Conservation (phyloP, 2,113 vertebrate genomes). For the Nyctibius bracteatus region DNA sequence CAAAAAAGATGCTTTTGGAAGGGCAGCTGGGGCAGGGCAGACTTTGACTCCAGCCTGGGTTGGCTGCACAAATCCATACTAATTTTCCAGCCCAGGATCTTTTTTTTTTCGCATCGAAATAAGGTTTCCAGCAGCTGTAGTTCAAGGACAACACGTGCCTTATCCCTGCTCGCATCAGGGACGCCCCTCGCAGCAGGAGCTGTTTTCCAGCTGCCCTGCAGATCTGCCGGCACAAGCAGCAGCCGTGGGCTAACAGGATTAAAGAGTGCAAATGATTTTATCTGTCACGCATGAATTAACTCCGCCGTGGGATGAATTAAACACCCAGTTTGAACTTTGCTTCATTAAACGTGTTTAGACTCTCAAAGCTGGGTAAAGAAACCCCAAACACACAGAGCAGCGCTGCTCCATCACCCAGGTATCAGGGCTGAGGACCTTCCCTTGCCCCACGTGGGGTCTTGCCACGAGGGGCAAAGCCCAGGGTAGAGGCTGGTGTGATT, state of each 20-base stretch:
- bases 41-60: not conserved
- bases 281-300: accelerated
- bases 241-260: not conserved
- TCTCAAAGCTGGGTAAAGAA: not conserved
- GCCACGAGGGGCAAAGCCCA: not conserved
- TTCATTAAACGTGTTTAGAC: not conserved
- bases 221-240: not conserved
- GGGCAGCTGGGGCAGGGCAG: not conserved
- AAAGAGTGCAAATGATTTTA: not conserved
- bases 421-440: not conserved
- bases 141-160: not conserved
- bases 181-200: not conserved
- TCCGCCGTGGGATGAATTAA: not conserved
- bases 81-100: not conserved
- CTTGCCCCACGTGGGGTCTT: accelerated
- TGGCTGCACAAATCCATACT: not conserved
- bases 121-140: not conserved
- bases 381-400: accelerated
- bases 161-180: not conserved
- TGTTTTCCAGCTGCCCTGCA: not conserved
- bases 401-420: not conserved
- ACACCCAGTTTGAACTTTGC: not conserved
- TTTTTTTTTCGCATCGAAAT: not conserved
- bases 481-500: not conserved
- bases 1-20: not conserved